A percentile compares a stretch with the other conserved stretches of the same genome.
phyloP scores from a whole-genome alignment of 2,888 invertebrate genomes.

The Drosophila cognata region DNA sequence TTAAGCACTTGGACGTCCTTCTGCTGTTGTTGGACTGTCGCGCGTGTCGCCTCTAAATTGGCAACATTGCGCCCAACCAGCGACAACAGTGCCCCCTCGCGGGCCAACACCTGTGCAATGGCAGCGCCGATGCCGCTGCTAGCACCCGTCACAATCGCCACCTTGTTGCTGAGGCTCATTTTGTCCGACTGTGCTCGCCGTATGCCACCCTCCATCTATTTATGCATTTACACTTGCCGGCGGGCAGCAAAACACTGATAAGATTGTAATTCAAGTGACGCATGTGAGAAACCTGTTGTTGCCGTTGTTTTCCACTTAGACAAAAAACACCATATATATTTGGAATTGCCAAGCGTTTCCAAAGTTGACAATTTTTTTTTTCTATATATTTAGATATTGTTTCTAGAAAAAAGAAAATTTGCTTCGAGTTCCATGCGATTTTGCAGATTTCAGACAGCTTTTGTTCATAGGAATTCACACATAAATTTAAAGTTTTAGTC shows the following conservation, averaged over 20 bases:
- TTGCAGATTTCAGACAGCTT: background rate
- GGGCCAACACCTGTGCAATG: conserved; percentile 89
- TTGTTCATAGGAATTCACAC: background rate
- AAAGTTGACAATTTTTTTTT: background rate
- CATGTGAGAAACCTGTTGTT: conserved; percentile 20
- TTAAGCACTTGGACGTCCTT: conserved; percentile 81
- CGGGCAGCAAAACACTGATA: conserved; percentile 37
- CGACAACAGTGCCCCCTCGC: conserved; percentile 87
- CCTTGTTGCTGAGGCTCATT: conserved; percentile 83
- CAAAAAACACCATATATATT: background rate
- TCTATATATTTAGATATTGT: background rate
- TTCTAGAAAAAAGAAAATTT: background rate
- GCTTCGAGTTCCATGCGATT: background rate
- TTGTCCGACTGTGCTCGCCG: conserved; percentile 38
- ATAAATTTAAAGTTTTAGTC: background rate
- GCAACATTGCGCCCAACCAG: conserved; percentile 89
- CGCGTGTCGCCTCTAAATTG: conserved; percentile 88
- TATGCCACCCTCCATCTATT: conserved; percentile 21
- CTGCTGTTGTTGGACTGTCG: conserved; percentile 72
- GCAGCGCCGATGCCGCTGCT: conserved; percentile 91
- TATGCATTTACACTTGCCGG: conserved; percentile 21
- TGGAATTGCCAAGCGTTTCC: background rate
- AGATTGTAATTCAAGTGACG: conserved; percentile 22
- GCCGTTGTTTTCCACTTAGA: too few relatives aligned
- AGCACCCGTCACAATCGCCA: conserved; percentile 89